Evolutionary conservation across 2,113 vertebrate species (phyloP).

Genomic region (Bagarius yarrelli): DNA sequence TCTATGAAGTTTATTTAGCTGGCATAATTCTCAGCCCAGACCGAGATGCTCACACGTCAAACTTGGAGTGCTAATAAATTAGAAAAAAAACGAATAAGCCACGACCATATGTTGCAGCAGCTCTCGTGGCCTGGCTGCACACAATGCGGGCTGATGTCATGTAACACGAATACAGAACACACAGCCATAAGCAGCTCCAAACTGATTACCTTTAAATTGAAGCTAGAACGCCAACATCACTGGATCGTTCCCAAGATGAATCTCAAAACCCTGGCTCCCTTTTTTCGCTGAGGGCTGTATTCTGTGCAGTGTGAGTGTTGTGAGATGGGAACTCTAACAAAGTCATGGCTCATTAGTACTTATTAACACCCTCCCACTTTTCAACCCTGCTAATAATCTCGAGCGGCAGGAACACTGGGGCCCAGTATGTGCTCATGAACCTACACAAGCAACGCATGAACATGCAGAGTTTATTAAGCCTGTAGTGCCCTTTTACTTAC

Average conservation of each 20-base stretch:
- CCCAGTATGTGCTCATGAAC: background rate
- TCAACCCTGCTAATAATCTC: slow-evolving; percentile 21
- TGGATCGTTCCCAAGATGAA: slow-evolving; percentile 14
- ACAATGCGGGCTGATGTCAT: slow-evolving; percentile 43
- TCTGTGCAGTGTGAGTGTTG: background rate
- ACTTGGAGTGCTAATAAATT: background rate
- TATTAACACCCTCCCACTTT: slow-evolving; percentile 50
- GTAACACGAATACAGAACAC: slow-evolving; percentile 30
- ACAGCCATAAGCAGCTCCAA: background rate
- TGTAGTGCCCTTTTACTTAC: slow-evolving; percentile 32
- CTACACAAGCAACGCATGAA: background rate
- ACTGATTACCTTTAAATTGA: slow-evolving; percentile 19
- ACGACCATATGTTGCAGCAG: slow-evolving; percentile 1
- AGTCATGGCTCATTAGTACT: slow-evolving; percentile 45
- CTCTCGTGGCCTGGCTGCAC: slow-evolving; percentile 22
- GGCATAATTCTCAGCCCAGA: background rate
- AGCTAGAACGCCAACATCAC: background rate
- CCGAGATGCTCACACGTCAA: background rate
- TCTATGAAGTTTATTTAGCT: background rate
- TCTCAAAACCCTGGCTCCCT: slow-evolving; percentile 27
- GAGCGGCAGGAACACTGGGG: background rate
- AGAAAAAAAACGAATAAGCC: background rate
- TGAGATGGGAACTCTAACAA: slow-evolving; percentile 25
- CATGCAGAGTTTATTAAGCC: slow-evolving; percentile 48
- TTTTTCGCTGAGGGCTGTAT: slow-evolving; percentile 27